These are phyloP conservation scores for Carassius gibelio DNA, from an alignment of 2,113 vertebrate genomes.

Conservation along the genomic window DNA sequence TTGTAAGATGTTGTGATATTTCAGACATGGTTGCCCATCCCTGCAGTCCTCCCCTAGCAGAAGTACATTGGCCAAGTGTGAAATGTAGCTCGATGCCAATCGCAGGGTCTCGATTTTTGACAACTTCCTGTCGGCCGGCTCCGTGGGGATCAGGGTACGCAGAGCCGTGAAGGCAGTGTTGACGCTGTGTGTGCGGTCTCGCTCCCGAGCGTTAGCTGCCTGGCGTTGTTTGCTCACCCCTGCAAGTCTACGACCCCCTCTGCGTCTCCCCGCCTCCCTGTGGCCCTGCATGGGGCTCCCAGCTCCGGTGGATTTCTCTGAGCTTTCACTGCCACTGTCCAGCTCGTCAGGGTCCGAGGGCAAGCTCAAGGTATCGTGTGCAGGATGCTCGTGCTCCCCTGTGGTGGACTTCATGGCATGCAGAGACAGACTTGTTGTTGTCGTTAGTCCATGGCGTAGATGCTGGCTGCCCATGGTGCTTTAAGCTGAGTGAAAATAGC, in stretches of 20 bases:
- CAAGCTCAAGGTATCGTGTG: slow-evolving; percentile 61
- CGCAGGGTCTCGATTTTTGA: slow-evolving; percentile 92
- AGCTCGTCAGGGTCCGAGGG: slow-evolving; percentile 74
- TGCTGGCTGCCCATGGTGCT: slow-evolving; percentile 66
- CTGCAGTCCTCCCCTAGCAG: slow-evolving; percentile 76
- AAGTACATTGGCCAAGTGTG: slow-evolving; percentile 86
- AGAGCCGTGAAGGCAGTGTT: slow-evolving; percentile 87
- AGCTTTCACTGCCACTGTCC: slow-evolving; percentile 75
- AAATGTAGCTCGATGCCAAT: slow-evolving; percentile 88
- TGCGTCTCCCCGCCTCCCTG: slow-evolving; percentile 13
- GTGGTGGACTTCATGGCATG: slow-evolving; percentile 76
- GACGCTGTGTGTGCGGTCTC: slow-evolving; percentile 87
- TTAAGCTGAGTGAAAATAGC: slow-evolving; percentile 79
- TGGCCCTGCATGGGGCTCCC: slow-evolving; percentile 60
- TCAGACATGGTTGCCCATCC: slow-evolving; percentile 78
- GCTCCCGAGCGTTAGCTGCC: slow-evolving; percentile 85
- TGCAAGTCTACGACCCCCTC: slow-evolving; percentile 54
- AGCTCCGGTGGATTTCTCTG: slow-evolving; percentile 70
- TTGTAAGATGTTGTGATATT: slow-evolving; percentile 74
- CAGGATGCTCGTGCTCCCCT: slow-evolving; percentile 52
- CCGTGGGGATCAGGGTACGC: slow-evolving; percentile 86
- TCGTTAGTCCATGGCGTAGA: slow-evolving; percentile 50
- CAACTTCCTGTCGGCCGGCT: slow-evolving; percentile 83
- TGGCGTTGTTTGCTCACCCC: slow-evolving; percentile 79
- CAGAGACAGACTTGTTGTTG: slow-evolving; percentile 51